Conservation (phyloP, 2,888 invertebrate genomes). For the Ochropleura plecta region DNA sequence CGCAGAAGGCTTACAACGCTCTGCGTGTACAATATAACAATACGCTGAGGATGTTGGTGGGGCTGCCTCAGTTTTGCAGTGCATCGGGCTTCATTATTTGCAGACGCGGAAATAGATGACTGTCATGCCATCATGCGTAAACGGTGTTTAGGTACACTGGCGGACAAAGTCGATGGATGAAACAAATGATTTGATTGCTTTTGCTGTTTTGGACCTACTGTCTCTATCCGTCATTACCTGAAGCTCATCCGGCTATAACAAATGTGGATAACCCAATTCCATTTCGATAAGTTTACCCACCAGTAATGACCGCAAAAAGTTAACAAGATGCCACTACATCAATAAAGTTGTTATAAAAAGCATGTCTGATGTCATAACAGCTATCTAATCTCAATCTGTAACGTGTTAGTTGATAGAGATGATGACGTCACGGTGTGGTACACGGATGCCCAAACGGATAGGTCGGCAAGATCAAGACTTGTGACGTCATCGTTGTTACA, state of each 20-base stretch:
- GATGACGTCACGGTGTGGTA: conserved; percentile 55
- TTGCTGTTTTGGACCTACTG: background rate
- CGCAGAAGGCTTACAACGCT: too few species aligned
- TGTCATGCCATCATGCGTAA: too few species aligned
- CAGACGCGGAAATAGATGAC: too few species aligned
- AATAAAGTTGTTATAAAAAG: conserved; percentile 37
- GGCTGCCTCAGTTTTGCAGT: too few species aligned
- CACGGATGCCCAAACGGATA: conserved; percentile 62
- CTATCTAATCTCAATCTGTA: conserved; percentile 37
- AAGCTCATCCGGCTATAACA: conserved; percentile 9
- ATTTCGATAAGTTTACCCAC: conserved; percentile 14
- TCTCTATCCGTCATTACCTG: background rate
- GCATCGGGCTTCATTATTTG: too few species aligned
- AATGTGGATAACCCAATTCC: background rate
- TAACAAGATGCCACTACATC: conserved; percentile 19
- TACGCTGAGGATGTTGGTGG: too few species aligned
- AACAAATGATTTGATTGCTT: background rate
- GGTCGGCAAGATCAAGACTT: conserved; percentile 40
- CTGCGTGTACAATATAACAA: too few species aligned
- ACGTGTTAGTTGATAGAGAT: conserved; percentile 9
- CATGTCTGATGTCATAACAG: conserved; percentile 37
- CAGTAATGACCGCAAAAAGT: conserved; percentile 22
- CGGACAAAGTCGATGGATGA: too few species aligned
- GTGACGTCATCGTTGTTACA: conserved; percentile 43
- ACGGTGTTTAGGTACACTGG: too few species aligned